These are phyloP conservation scores for Sphyrna mokarran DNA, from an alignment of 2,113 vertebrate genomes.

Conservation along the genomic window DNA sequence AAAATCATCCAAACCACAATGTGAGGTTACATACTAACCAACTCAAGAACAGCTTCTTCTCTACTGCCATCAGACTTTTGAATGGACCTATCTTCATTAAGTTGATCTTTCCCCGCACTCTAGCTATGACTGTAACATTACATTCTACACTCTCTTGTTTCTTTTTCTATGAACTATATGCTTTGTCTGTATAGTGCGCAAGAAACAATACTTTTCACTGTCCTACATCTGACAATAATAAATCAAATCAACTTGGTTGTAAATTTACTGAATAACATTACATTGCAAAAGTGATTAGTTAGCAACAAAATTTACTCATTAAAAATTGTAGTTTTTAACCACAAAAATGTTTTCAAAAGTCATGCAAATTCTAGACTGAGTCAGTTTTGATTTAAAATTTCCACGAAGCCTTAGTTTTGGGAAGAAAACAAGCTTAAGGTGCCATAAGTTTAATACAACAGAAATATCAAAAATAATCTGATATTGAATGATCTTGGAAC, in stretches of 20 bases:
- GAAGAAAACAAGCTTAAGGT: background rate
- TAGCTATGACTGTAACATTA: no score
- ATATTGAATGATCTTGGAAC: background rate
- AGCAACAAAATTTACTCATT: background rate
- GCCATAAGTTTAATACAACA: background rate
- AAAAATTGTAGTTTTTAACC: background rate
- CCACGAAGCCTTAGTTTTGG: background rate
- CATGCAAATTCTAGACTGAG: background rate
- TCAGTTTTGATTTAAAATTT: background rate
- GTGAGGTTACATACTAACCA: no score
- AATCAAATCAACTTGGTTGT: background rate
- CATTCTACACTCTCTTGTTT: no score
- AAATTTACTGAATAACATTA: background rate
- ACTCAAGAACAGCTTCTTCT: no score
- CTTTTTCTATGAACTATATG: no score
- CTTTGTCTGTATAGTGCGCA: no score
- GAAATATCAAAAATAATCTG: background rate
- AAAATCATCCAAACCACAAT: background rate
- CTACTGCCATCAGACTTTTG: no score
- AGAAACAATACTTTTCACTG: no score
- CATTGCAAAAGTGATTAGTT: background rate
- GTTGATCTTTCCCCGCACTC: no score
- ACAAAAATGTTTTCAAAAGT: background rate
- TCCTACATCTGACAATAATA: no score
- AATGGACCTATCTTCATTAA: no score